Percentiles rank a stretch among this genome's conserved stretches.
Conservation (phyloP, 2,888 invertebrate species). For the Vesta saturnalis region DNA sequence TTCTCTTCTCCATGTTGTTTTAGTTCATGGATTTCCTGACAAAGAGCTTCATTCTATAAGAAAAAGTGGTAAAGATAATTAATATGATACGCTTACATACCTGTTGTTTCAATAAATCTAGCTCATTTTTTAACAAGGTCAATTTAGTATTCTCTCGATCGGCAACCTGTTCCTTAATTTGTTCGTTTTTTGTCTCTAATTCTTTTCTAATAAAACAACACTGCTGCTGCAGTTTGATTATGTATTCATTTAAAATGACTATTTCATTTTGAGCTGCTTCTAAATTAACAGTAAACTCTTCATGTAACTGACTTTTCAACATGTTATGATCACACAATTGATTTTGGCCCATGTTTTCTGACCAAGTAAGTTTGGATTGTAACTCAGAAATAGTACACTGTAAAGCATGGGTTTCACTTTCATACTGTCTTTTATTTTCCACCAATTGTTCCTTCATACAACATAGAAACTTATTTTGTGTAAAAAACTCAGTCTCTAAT, state of each 20-base stretch:
- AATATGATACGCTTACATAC: no score
- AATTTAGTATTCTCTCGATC: constrained; percentile 21
- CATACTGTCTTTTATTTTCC: constrained; percentile 46
- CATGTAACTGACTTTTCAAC: constrained; percentile 21
- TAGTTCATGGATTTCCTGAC: not conserved
- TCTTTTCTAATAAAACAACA: constrained; percentile 43
- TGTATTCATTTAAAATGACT: constrained; percentile 39
- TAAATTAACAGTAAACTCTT: constrained; percentile 47
- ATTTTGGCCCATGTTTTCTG: constrained; percentile 33
- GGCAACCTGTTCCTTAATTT: constrained; percentile 7
- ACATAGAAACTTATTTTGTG: constrained; percentile 47
- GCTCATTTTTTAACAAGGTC: constrained; percentile 54
- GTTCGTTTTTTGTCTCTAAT: constrained; percentile 41
- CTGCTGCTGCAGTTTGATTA: constrained; percentile 47
- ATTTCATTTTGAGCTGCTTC: constrained; percentile 39
- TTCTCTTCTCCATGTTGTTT: not conserved
- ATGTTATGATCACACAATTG: constrained; percentile 19
- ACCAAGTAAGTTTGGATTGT: constrained; percentile 45
- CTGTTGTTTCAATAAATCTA: constrained; percentile 49
- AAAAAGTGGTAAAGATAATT: no score
- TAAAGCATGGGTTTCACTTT: constrained; percentile 50
- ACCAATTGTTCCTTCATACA: constrained; percentile 50
- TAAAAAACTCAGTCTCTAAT: constrained; percentile 50
- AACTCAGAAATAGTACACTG: constrained; percentile 51
- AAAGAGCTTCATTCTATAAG: constrained; percentile 19